Percentiles rank a stretch among this genome's conserved stretches.
phyloP scores from a whole-genome alignment of 2,113 vertebrate genomes.

The Prionailurus viverrinus region DNA sequence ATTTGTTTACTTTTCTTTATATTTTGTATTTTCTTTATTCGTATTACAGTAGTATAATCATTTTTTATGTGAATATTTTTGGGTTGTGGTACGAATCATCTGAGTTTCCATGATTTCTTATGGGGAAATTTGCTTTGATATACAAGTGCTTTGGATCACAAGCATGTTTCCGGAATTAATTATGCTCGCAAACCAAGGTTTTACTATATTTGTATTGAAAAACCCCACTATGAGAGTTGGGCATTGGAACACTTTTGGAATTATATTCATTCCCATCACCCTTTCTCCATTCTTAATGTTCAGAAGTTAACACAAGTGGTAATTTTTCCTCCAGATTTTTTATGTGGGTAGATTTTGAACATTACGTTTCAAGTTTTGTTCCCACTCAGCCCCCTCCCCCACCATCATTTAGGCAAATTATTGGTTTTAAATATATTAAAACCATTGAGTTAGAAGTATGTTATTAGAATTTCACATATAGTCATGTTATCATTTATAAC shows the following conservation, averaged over 20 bases:
- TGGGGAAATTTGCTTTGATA: too few species aligned
- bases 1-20: too few species aligned
- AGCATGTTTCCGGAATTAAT: too few species aligned
- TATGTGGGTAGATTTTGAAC: background rate
- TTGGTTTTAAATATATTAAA: conserved; percentile 42
- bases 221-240: background rate
- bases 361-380: background rate
- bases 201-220: background rate
- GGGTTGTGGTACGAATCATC: too few species aligned
- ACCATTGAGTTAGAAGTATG: conserved; percentile 36
- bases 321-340: background rate
- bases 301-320: background rate
- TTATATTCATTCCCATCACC: background rate
- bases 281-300: background rate
- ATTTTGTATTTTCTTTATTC: too few species aligned
- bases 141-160: too few species aligned
- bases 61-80: too few species aligned
- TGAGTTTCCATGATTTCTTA: too few species aligned
- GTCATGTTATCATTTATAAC: background rate
- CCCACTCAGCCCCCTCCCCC: background rate
- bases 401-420: conserved; percentile 6
- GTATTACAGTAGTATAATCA: too few species aligned
- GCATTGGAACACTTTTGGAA: background rate
- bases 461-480: conserved; percentile 11
- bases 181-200: too few species aligned